Evolutionary conservation across 2,113 vertebrate genomes (phyloP).

Genomic region (Notiomystis cincta): DNA sequence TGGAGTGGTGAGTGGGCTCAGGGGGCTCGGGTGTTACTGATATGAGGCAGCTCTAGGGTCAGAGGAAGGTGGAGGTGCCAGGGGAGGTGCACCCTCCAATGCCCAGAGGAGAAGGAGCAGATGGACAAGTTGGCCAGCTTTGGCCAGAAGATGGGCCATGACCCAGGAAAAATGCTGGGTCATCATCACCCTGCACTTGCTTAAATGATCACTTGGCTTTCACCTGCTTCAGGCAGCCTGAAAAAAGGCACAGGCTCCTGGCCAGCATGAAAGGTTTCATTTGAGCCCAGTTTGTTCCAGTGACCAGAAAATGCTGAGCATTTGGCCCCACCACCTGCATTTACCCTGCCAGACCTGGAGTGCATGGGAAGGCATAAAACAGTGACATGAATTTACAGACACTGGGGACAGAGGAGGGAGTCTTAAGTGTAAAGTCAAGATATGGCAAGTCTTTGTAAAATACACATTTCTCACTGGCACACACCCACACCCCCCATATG

Average conservation of each 20-base stretch:
- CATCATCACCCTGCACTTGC: not conserved
- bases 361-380: not conserved
- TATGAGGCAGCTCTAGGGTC: fast-evolving
- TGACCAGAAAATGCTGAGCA: not conserved
- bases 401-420: not conserved
- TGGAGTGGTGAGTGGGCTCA: fast-evolving
- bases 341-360: not conserved
- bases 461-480: not conserved
- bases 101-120: not conserved
- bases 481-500: fast-evolving
- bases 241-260: not conserved
- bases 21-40: not conserved
- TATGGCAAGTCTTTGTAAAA: not conserved
- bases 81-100: not conserved
- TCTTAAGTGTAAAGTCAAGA: not conserved
- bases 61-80: not conserved
- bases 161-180: not conserved
- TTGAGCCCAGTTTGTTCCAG: not conserved
- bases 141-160: not conserved
- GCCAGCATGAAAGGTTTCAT: not conserved
- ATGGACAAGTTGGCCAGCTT: not conserved
- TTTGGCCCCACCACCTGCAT: not conserved
- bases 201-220: not conserved
- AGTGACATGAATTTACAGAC: not conserved
- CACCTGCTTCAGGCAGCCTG: not conserved